Evolutionary conservation across 2,113 vertebrate genomes (phyloP).

Genomic region (Tenrec ecaudatus): DNA sequence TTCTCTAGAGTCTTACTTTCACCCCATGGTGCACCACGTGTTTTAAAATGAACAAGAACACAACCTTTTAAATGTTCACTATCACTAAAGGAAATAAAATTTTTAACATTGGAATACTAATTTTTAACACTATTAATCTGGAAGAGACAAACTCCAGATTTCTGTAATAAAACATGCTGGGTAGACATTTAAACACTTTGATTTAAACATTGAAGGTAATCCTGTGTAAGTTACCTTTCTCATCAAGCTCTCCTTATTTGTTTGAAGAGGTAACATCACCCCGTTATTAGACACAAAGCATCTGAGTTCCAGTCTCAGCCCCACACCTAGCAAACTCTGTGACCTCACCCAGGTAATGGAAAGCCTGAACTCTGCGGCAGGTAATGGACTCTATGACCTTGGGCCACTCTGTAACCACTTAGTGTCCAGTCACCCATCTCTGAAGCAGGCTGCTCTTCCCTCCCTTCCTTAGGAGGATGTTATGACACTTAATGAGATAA

Average conservation of each 20-base stretch:
- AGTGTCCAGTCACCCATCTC: not conserved
- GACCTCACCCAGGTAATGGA: not conserved
- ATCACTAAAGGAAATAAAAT: too few species aligned
- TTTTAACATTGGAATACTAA: not conserved
- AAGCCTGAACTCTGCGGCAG: not conserved
- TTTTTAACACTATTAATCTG: not conserved
- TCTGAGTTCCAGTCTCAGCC: not conserved
- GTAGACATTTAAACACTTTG: not conserved
- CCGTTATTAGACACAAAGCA: not conserved
- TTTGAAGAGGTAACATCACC: conserved; percentile 6
- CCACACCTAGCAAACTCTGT: conserved; percentile 23
- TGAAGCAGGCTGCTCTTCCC: conserved; percentile 17
- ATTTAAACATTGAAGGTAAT: not conserved
- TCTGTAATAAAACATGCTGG: too few species aligned
- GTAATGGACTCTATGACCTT: conserved; percentile 20
- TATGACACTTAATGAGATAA: conserved; percentile 51
- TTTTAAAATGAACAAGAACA: not conserved
- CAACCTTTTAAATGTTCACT: not conserved
- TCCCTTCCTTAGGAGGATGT: not conserved
- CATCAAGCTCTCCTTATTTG: not conserved
- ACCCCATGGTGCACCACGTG: not conserved
- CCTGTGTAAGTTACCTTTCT: conserved; percentile 7
- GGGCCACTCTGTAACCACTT: not conserved
- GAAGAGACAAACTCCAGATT: not conserved
- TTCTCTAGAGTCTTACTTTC: not conserved